Conservation (phyloP, 2,113 vertebrate species). For the Periophthalmodon schlosseri region DNA sequence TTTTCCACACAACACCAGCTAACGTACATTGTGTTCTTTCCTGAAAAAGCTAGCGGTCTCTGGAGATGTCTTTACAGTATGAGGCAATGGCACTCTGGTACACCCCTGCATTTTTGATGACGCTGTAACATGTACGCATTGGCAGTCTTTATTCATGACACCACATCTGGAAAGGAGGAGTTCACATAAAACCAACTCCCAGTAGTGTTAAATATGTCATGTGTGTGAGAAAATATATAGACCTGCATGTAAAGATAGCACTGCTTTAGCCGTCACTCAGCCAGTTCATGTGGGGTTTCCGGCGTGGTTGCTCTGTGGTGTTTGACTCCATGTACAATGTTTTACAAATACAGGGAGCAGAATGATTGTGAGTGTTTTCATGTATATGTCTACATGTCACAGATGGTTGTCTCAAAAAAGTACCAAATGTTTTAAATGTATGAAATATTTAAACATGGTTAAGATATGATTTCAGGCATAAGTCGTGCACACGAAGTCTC, state of each 20-base stretch:
- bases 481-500: no score
- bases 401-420: not conserved
- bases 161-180: conserved; percentile 10
- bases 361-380: not conserved
- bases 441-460: no score
- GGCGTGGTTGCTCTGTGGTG: no score
- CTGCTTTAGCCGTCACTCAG: not conserved
- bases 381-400: not conserved
- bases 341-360: not conserved
- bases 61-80: conserved; percentile 1
- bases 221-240: not conserved
- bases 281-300: not conserved
- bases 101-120: conserved; percentile 42
- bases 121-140: not conserved
- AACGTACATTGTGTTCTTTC: conserved; percentile 19
- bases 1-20: not conserved
- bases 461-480: no score
- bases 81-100: conserved; percentile 4
- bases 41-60: conserved; percentile 15
- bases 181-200: not conserved
- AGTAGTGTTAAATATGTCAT: conserved; percentile 21
- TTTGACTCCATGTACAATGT: not conserved
- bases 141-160: conserved; percentile 17
- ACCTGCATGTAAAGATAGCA: not conserved
- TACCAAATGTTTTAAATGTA: no score